Conservation (phyloP, 2,888 invertebrate genomes). For the Agrilus mali region DNA sequence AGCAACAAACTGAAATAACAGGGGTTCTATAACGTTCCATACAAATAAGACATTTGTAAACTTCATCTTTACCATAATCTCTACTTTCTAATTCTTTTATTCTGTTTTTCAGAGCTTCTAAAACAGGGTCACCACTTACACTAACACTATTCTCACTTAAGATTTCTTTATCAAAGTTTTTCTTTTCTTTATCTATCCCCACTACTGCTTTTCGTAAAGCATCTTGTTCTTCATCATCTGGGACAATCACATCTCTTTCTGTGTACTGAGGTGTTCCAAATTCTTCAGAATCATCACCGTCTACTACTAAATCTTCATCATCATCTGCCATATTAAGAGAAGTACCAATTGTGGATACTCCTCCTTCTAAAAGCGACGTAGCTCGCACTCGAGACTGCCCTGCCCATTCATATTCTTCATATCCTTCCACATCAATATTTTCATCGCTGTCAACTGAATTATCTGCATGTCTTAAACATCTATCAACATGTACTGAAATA, state of each 20-base stretch:
- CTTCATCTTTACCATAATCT: constrained; percentile 41
- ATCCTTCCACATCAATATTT: constrained; percentile 72
- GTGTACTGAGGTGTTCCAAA: constrained; percentile 83
- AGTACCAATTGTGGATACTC: constrained; percentile 43
- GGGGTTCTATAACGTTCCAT: constrained; percentile 76
- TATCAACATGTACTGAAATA: constrained; percentile 59
- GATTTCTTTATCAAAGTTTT: constrained; percentile 3
- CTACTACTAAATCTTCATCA: constrained; percentile 71
- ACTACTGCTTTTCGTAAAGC: constrained; percentile 43
- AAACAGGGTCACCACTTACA: constrained; percentile 34
- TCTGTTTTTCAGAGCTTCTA: constrained; percentile 63
- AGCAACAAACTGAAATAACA: constrained; percentile 86
- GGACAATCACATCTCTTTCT: constrained; percentile 52
- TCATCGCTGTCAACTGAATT: constrained; percentile 49
- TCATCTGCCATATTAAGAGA: constrained; percentile 34
- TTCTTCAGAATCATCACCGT: constrained; percentile 76
- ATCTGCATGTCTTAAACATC: constrained; percentile 46
- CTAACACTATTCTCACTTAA: constrained; percentile 8
- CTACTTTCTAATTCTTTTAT: constrained; percentile 62
- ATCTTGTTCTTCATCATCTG: constrained; percentile 42
- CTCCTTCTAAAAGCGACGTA: constrained; percentile 55
- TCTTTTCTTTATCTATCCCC: constrained; percentile 14
- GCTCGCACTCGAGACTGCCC: constrained; percentile 72
- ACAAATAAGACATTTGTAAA: constrained; percentile 81
- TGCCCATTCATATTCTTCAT: constrained; percentile 86